Conservation (phyloP, 2,888 invertebrate genomes). For the Gisinianus flammeolus region DNA sequence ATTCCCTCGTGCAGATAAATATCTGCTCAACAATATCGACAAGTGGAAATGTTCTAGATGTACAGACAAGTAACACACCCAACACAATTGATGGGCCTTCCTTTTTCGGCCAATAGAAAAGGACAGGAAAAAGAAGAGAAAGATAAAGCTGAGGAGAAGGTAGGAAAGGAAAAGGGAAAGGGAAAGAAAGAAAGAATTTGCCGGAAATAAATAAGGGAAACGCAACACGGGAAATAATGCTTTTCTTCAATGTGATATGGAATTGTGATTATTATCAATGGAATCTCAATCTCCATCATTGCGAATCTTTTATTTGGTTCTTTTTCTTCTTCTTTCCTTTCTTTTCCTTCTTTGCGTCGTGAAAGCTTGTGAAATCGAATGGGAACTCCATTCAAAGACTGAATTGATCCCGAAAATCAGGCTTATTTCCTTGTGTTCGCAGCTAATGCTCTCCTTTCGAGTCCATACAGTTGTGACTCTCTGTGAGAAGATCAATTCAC, state of each 20-base stretch:
- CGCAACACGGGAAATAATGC: too few relatives aligned
- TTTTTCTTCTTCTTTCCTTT: conserved; percentile 18
- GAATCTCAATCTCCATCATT: conserved; percentile 28
- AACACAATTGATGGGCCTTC: too few relatives aligned
- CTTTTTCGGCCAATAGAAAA: too few relatives aligned
- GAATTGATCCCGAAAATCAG: conserved; percentile 22
- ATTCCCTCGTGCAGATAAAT: too few relatives aligned
- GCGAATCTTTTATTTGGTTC: conserved; percentile 35
- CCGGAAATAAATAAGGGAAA: background rate
- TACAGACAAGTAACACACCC: too few relatives aligned
- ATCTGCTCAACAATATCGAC: too few relatives aligned
- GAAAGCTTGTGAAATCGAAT: too few relatives aligned
- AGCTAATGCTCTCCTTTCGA: conserved; percentile 2
- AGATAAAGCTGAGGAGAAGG: background rate
- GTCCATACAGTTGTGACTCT: too few relatives aligned
- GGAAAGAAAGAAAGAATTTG: background rate
- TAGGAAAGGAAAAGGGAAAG: background rate
- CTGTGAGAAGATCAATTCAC: background rate
- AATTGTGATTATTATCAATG: conserved; percentile 15
- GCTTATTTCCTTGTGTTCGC: conserved; percentile 24
- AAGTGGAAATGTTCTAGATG: too few relatives aligned
- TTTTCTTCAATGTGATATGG: too few relatives aligned
- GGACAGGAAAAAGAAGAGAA: background rate
- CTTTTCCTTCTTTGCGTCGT: background rate
- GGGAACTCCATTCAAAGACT: background rate